phyloP scores from a whole-genome alignment of 2,113 vertebrate species.

The Melanostigma gelatinosum region DNA sequence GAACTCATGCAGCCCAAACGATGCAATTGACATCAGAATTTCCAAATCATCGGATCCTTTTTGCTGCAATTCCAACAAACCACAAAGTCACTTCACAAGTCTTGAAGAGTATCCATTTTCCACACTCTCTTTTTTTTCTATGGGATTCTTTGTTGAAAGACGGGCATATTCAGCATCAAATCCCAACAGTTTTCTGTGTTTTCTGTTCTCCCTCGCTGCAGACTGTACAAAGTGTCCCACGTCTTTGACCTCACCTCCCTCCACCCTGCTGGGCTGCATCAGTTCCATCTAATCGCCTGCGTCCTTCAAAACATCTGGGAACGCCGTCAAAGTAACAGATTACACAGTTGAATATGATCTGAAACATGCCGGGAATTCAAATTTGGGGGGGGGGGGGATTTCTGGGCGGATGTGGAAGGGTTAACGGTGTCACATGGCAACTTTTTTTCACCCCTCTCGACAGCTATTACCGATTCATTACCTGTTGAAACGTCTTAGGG shows the following conservation, averaged over 20 bases:
- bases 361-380: slow-evolving; percentile 60
- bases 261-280: slow-evolving; percentile 13
- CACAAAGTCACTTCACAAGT: slow-evolving; percentile 11
- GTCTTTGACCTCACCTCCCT: slow-evolving; percentile 46
- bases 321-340: slow-evolving; percentile 52
- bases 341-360: slow-evolving; percentile 57
- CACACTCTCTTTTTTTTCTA: background rate
- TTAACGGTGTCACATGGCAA: slow-evolving; percentile 70
- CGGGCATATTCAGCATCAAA: slow-evolving; percentile 9
- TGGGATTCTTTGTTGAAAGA: slow-evolving; percentile 23
- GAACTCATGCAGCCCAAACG: background rate
- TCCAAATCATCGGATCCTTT: background rate
- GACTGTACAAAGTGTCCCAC: slow-evolving; percentile 31
- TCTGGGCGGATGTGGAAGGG: slow-evolving; percentile 38
- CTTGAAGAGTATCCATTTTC: slow-evolving; percentile 8
- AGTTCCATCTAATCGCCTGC: slow-evolving; percentile 50
- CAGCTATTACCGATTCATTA: slow-evolving; percentile 66
- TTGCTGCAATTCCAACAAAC: slow-evolving; percentile 10
- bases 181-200: slow-evolving; percentile 19
- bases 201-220: slow-evolving; percentile 21
- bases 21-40: background rate
- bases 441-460: slow-evolving; percentile 63
- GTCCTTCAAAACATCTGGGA: slow-evolving; percentile 63
- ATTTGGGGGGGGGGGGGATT: slow-evolving; percentile 30
- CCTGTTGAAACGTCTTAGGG: slow-evolving; percentile 64